Conservation (phyloP, 2,888 invertebrate species). For the Alitta virens region DNA sequence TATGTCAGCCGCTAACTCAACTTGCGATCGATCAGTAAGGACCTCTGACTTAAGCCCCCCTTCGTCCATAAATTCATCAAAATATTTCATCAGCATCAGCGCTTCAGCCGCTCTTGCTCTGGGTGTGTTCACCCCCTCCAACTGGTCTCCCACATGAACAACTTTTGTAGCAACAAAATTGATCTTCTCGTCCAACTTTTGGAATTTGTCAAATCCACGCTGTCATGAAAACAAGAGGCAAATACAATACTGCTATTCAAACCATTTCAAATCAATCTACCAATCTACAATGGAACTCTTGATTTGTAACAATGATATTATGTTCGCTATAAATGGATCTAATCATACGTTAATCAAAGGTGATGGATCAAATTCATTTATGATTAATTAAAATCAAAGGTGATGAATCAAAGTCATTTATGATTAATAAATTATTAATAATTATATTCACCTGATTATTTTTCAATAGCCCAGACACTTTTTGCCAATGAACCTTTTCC, state of each 20-base stretch:
- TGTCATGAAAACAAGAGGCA: constrained; percentile 40
- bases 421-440: background rate
- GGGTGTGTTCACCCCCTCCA: constrained; percentile 94
- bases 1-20: constrained; percentile 85
- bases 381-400: background rate
- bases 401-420: background rate
- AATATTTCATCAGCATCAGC: constrained; percentile 84
- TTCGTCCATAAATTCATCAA: constrained; percentile 85
- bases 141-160: constrained; percentile 95
- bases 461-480: constrained; percentile 76
- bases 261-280: too few species aligned
- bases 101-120: constrained; percentile 93
- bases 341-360: too few species aligned
- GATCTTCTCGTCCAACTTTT: constrained; percentile 90
- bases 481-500: constrained; percentile 77
- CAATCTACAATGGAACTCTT: too few species aligned
- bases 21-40: constrained; percentile 68
- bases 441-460: constrained; percentile 63
- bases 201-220: constrained; percentile 82
- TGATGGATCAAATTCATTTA: background rate
- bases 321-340: too few species aligned
- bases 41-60: constrained; percentile 81
- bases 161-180: constrained; percentile 97
- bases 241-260: too few species aligned
- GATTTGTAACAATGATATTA: too few species aligned